phyloP scores from a whole-genome alignment of 2,797 vertebrate species.

The Acanthopagrus latus region DNA sequence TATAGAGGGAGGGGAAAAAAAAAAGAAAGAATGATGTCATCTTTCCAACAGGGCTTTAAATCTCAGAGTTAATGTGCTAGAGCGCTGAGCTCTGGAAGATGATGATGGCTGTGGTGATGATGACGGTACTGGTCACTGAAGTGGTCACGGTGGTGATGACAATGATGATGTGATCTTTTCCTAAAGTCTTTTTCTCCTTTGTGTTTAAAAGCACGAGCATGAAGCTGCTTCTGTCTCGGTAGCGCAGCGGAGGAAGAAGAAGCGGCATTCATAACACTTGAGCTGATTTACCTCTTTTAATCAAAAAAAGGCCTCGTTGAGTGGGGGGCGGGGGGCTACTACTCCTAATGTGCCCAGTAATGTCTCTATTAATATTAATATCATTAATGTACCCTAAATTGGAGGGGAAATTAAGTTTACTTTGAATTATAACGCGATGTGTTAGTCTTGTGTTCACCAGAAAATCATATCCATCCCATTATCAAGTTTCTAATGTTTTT shows the following conservation, averaged over 20 bases:
- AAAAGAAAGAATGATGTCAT: conserved; percentile 59
- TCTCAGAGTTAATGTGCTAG: conserved; percentile 44
- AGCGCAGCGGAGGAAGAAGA: conserved; percentile 14
- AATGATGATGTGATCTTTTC: conserved; percentile 47
- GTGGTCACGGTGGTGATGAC: conserved; percentile 53
- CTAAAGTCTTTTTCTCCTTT: conserved; percentile 39
- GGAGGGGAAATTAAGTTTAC: conserved; percentile 28
- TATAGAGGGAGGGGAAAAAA: conserved; percentile 17
- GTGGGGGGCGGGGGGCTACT: not conserved
- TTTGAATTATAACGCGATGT: conserved; percentile 26
- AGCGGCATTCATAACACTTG: not conserved
- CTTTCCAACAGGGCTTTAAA: conserved; percentile 61
- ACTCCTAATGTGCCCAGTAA: conserved; percentile 16
- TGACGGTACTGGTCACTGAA: conserved; percentile 47
- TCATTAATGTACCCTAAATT: conserved; percentile 10
- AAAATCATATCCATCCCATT: conserved; percentile 6
- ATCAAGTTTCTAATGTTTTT: not conserved
- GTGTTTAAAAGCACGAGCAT: conserved; percentile 31
- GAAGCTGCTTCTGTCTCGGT: conserved; percentile 11
- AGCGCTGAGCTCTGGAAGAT: conserved; percentile 40
- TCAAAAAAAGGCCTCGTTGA: conserved; percentile 21
- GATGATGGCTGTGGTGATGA: conserved; percentile 30
- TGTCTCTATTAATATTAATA: conserved; percentile 47
- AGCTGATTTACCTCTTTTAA: conserved; percentile 41
- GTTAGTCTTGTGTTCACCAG: conserved; percentile 6